These are phyloP conservation scores for Enteromius fasciolatus DNA, from an alignment of 2,797 vertebrate genomes.

Conservation along the genomic window DNA sequence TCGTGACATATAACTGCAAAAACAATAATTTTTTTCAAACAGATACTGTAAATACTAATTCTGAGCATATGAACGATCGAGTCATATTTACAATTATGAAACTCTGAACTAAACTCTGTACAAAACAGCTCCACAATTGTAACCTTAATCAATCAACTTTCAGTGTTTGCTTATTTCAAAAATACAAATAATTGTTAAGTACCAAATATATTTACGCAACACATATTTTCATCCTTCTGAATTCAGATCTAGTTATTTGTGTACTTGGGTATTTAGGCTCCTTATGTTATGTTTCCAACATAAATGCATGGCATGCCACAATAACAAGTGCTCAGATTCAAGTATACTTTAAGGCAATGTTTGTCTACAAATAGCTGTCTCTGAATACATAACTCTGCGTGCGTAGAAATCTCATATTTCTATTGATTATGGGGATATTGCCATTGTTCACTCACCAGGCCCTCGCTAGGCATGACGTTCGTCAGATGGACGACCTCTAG, in stretches of 20 bases:
- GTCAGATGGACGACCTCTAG: conserved; percentile 79
- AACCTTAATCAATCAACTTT: not conserved
- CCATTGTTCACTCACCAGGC: conserved; percentile 75
- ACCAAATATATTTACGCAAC: not conserved
- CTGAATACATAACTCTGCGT: not conserved
- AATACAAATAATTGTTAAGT: not conserved
- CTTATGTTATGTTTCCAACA: not conserved
- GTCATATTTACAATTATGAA: not conserved
- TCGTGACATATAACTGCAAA: not conserved
- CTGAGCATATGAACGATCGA: not conserved
- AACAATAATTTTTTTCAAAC: not conserved
- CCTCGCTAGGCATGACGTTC: conserved; percentile 76
- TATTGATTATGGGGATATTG: not conserved
- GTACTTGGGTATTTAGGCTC: not conserved
- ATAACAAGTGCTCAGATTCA: not conserved
- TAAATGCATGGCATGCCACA: not conserved
- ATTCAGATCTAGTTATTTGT: not conserved
- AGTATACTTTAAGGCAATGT: not conserved
- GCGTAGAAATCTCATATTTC: not conserved
- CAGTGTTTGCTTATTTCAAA: not conserved
- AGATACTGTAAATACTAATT: not conserved
- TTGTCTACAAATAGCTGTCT: not conserved
- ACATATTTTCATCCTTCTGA: not conserved
- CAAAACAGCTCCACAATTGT: not conserved
- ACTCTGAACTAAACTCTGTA: not conserved